phyloP scores from a whole-genome alignment of 2,113 vertebrate genomes.

The Epinephelus moara region DNA sequence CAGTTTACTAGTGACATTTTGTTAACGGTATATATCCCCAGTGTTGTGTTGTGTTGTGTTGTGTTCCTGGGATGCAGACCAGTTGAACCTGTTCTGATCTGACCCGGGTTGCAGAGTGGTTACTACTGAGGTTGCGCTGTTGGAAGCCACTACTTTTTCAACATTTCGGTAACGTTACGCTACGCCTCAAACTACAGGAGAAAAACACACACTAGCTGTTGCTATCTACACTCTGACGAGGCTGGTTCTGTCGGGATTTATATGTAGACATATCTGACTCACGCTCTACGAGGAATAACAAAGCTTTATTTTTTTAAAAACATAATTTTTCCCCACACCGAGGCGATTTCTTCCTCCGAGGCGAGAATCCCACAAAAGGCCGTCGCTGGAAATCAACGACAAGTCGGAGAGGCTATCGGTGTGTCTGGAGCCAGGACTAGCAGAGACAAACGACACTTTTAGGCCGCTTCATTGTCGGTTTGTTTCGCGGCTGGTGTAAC shows the following conservation, averaged over 20 bases:
- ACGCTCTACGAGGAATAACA: neutral
- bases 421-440: neutral
- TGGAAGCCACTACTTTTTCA: conserved; percentile 57
- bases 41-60: conserved; percentile 15
- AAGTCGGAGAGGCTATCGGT: neutral
- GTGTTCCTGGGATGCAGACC: conserved; percentile 19
- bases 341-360: neutral
- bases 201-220: conserved; percentile 16
- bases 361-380: conserved; percentile 1
- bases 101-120: conserved; percentile 6
- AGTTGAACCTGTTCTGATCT: conserved; percentile 24
- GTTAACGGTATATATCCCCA: no score
- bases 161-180: conserved; percentile 37
- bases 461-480: neutral
- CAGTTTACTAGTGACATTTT: neutral
- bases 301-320: neutral
- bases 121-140: conserved; percentile 49
- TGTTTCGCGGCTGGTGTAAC: neutral
- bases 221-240: neutral
- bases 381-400: conserved; percentile 7
- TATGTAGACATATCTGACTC: neutral
- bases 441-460: neutral
- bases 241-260: neutral
- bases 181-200: conserved; percentile 57
- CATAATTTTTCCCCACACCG: neutral